phyloP scores from a whole-genome alignment of 2,888 invertebrate genomes.

The Bimastos eiseni region DNA sequence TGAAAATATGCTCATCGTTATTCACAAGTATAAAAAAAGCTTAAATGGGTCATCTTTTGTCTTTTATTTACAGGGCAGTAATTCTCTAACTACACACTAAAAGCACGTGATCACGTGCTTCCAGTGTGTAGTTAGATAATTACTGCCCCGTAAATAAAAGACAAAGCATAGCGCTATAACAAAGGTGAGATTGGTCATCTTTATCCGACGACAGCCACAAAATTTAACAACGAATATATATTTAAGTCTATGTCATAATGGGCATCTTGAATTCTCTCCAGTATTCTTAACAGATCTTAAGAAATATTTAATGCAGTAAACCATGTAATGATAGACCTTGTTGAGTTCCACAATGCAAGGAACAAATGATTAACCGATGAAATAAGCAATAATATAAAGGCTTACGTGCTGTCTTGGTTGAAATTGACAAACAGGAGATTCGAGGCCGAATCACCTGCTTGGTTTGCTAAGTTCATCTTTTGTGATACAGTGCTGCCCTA shows the following conservation, averaged over 20 bases:
- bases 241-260: neutral
- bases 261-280: neutral
- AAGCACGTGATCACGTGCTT: neutral
- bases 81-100: too few species aligned
- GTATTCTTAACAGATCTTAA: neutral
- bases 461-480: constrained; percentile 26
- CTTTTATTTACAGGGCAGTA: too few species aligned
- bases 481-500: neutral
- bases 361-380: neutral
- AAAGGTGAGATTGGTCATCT: neutral
- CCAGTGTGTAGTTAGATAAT: neutral
- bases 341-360: neutral
- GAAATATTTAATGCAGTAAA: neutral
- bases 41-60: too few species aligned
- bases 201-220: neutral
- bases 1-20: too few species aligned
- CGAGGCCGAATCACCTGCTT: constrained; percentile 71
- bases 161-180: neutral
- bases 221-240: neutral
- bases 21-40: too few species aligned
- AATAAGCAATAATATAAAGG: neutral
- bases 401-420: constrained; percentile 96
- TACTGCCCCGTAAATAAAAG: neutral
- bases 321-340: neutral
- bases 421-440: constrained; percentile 92